A percentile compares a stretch with the other conserved stretches of the same genome.
Conservation (phyloP, 1,140 invertebrate genomes). For the Acromyrmex charruanus region DNA sequence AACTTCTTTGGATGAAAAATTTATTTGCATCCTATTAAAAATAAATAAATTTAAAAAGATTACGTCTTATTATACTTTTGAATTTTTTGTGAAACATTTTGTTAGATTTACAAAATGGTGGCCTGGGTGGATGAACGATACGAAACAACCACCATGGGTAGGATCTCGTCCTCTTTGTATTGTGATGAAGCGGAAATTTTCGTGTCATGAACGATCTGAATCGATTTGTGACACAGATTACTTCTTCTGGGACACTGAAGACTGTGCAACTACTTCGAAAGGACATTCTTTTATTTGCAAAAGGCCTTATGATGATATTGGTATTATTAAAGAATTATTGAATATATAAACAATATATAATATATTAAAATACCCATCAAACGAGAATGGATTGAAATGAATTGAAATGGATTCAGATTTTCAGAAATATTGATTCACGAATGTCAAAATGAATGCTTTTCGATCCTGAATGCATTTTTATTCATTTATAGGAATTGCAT, state of each 20-base stretch:
- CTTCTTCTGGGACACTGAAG: conserved; percentile 87
- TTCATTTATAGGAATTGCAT: too few species aligned
- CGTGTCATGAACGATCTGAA: conserved; percentile 82
- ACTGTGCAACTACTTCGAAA: conserved; percentile 83
- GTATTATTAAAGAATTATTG: conserved; percentile 73
- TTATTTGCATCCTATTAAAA: background rate
- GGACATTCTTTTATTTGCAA: conserved; percentile 87
- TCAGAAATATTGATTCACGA: too few species aligned
- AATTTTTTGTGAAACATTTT: conserved; percentile 11
- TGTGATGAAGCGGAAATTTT: conserved; percentile 84
- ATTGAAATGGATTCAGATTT: too few species aligned
- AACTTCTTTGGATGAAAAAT: background rate
- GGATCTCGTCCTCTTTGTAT: conserved; percentile 82
- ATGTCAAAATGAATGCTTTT: too few species aligned
- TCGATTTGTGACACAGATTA: conserved; percentile 85
- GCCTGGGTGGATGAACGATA: conserved; percentile 84
- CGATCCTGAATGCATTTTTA: too few species aligned
- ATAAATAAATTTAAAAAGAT: background rate
- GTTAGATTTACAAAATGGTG: conserved; percentile 84
- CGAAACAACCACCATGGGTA: conserved; percentile 70
- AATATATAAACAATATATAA: background rate
- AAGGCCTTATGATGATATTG: conserved; percentile 86
- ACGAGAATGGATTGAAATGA: too few species aligned
- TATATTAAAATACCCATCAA: too few species aligned
- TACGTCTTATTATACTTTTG: background rate